Percentiles rank a stretch among this genome's conserved stretches.
phyloP scores from a whole-genome alignment of 2,113 vertebrate species.

The Entomyzon cyanotis region DNA sequence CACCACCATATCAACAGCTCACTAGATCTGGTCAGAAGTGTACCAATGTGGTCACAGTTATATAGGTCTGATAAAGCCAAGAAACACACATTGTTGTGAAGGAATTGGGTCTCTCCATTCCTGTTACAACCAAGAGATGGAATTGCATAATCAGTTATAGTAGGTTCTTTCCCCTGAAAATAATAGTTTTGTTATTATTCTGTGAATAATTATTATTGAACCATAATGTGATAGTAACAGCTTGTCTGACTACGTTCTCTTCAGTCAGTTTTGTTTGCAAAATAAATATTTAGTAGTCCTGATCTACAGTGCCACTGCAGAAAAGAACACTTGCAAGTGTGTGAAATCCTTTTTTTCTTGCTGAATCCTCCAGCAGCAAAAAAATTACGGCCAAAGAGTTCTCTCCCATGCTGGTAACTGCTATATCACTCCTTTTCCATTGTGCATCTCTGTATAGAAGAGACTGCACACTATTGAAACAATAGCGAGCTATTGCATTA shows the following conservation, averaged over 20 bases:
- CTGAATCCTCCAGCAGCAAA: not conserved
- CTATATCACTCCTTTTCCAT: not conserved
- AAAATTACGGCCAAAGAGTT: not conserved
- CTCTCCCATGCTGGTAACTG: not conserved
- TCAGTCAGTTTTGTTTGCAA: not conserved
- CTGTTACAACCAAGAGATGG: not conserved
- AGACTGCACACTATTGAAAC: not conserved
- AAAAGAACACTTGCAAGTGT: not conserved
- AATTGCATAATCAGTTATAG: not conserved
- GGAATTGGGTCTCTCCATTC: not conserved
- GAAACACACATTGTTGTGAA: not conserved
- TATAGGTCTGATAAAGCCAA: not conserved
- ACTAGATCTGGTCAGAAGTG: not conserved
- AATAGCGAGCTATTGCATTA: not conserved
- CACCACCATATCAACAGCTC: not conserved
- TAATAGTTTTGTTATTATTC: not conserved
- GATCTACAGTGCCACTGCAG: not conserved
- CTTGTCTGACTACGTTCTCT: not conserved
- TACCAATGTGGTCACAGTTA: not conserved
- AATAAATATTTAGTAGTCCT: not conserved
- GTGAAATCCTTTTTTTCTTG: not conserved
- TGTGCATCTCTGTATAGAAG: not conserved
- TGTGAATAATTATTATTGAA: not conserved
- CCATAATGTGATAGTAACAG: not conserved
- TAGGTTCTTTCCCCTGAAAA: not conserved